Evolutionary conservation across 2,113 vertebrate genomes (phyloP).

Genomic region (Colinus virginianus): DNA sequence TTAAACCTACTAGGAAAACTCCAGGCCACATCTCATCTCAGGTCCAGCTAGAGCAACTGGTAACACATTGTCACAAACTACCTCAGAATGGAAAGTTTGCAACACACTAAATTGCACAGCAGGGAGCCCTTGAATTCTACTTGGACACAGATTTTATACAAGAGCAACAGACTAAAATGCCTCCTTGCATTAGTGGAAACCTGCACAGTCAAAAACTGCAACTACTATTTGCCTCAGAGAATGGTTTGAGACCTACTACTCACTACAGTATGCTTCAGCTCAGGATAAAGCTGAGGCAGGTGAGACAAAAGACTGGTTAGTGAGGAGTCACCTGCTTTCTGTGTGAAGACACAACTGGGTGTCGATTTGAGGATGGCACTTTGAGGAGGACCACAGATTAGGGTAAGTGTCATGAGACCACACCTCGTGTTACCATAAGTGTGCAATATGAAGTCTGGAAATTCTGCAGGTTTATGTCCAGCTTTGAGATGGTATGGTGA

Average conservation of each 20-base stretch:
- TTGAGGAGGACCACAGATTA: background rate
- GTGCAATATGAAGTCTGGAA: background rate
- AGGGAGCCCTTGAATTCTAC: background rate
- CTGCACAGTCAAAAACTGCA: background rate
- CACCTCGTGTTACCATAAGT: accelerated
- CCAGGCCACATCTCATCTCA: background rate
- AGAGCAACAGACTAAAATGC: background rate
- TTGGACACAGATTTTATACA: background rate
- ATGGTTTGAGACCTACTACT: background rate
- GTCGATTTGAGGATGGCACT: background rate
- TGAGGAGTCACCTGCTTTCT: background rate
- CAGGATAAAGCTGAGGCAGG: background rate
- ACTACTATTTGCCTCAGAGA: background rate
- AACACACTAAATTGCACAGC: background rate
- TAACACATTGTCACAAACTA: background rate
- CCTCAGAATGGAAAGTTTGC: background rate
- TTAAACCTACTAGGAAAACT: background rate
- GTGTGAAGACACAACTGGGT: background rate
- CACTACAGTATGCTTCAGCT: background rate
- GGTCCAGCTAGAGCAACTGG: background rate
- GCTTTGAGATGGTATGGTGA: background rate
- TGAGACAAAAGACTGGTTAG: background rate
- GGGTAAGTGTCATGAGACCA: accelerated
- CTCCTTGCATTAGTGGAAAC: background rate
- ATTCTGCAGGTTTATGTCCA: background rate